phyloP scores from a whole-genome alignment of 2,113 vertebrate species.

The Motacilla tschutschensis region DNA sequence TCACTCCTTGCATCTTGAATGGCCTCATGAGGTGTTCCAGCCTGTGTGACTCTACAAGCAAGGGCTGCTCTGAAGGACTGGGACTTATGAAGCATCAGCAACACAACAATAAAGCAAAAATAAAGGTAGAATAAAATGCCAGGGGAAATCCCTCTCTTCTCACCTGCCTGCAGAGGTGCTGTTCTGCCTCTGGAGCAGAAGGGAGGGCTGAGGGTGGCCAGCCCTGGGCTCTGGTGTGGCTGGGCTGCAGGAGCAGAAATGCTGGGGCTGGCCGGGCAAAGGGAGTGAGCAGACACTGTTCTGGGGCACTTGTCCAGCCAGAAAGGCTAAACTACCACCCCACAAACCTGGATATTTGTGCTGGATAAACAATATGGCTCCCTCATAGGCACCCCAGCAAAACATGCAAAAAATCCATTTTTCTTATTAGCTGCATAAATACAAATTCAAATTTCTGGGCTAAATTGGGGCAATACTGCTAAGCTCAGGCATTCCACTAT shows the following conservation, averaged over 20 bases:
- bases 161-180: neutral
- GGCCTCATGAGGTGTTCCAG: neutral
- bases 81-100: neutral
- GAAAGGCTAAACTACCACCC: neutral
- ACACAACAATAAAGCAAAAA: neutral
- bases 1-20: neutral
- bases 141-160: neutral
- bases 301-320: neutral
- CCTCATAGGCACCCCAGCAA: neutral
- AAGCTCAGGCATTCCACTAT: neutral
- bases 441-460: neutral
- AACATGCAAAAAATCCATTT: neutral
- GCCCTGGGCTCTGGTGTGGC: neutral
- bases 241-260: neutral
- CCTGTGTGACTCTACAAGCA: neutral
- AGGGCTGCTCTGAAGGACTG: neutral
- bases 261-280: neutral
- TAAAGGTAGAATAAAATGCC: neutral
- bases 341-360: neutral
- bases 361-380: neutral
- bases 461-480: neutral
- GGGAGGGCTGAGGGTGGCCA: neutral
- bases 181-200: neutral
- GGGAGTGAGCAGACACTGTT: neutral
- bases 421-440: neutral